These are phyloP conservation scores for Chionomys nivalis DNA, from an alignment of 2,113 vertebrate genomes.

Conservation along the genomic window DNA sequence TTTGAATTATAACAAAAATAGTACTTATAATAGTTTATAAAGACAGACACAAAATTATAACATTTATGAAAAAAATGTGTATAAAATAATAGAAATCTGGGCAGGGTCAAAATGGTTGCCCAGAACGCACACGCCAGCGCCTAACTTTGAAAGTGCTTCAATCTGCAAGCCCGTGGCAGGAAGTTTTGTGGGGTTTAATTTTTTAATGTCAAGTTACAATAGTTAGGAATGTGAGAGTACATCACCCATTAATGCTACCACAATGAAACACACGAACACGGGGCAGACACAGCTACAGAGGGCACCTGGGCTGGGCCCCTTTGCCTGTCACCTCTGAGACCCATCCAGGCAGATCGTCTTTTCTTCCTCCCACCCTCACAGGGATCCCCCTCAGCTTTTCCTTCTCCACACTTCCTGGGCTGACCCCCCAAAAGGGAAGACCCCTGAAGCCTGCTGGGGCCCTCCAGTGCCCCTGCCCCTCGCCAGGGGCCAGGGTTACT, in stretches of 20 bases:
- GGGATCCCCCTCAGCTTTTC: conserved; percentile 10
- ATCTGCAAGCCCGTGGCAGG: conserved; percentile 88
- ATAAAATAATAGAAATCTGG: conserved; percentile 88
- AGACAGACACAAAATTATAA: conserved; percentile 86
- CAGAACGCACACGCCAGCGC: conserved; percentile 72
- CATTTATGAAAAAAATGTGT: conserved; percentile 83
- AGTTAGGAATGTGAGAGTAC: conserved; percentile 83
- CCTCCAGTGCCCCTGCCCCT: neutral
- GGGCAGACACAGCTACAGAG: conserved; percentile 51
- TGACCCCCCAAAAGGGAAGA: neutral
- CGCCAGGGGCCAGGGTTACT: neutral
- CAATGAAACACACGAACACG: conserved; percentile 70
- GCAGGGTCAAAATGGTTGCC: conserved; percentile 81
- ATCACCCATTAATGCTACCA: conserved; percentile 74
- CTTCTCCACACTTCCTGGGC: conserved; percentile 36
- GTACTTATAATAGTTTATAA: conserved; percentile 96
- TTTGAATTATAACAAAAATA: conserved; percentile 99
- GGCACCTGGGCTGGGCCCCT: neutral
- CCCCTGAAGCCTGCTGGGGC: neutral
- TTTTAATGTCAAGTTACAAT: conserved; percentile 85
- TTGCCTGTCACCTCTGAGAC: conserved; percentile 49
- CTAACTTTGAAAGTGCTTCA: conserved; percentile 90
- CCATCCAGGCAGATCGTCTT: neutral
- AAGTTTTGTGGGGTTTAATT: conserved; percentile 73
- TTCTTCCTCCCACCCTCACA: conserved; percentile 36